These are phyloP conservation scores for Sesia apiformis DNA, from an alignment of 2,888 invertebrate genomes.

Conservation along the genomic window DNA sequence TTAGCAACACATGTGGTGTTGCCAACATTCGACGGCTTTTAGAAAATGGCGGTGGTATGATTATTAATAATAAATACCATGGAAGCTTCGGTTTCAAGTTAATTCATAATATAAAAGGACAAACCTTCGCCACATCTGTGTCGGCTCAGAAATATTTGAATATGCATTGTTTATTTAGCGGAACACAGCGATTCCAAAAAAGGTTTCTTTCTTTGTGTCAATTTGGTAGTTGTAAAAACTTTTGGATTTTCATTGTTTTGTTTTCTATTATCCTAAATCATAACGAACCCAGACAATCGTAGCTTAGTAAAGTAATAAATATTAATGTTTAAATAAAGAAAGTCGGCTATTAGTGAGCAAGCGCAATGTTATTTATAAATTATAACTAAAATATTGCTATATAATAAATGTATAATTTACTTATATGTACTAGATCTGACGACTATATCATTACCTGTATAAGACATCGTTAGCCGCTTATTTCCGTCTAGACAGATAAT, in stretches of 20 bases:
- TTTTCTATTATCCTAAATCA: no score
- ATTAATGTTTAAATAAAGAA: no score
- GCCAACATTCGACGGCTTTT: constrained; percentile 20
- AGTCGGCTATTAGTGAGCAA: no score
- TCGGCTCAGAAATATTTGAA: constrained; percentile 43
- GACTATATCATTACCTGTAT: constrained; percentile 66
- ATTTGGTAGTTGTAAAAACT: no score
- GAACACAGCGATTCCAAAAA: constrained; percentile 20
- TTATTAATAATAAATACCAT: constrained; percentile 64
- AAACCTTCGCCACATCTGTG: constrained; percentile 56
- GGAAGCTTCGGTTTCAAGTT: constrained; percentile 51
- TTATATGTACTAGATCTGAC: constrained; percentile 25
- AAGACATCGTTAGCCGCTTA: constrained; percentile 66
- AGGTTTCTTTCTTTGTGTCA: no score
- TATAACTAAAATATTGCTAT: no score
- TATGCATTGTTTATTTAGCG: constrained; percentile 55
- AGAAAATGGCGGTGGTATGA: constrained; percentile 66
- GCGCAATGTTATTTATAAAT: no score
- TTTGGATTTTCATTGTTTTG: no score
- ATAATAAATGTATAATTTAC: no score
- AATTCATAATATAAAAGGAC: constrained; percentile 40
- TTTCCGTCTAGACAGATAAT: constrained; percentile 61
- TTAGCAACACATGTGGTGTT: no score
- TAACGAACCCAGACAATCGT: no score
- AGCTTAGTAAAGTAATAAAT: no score